phyloP scores from a whole-genome alignment of 1,140 invertebrate species.

The Drosophila pseudoananassae region DNA sequence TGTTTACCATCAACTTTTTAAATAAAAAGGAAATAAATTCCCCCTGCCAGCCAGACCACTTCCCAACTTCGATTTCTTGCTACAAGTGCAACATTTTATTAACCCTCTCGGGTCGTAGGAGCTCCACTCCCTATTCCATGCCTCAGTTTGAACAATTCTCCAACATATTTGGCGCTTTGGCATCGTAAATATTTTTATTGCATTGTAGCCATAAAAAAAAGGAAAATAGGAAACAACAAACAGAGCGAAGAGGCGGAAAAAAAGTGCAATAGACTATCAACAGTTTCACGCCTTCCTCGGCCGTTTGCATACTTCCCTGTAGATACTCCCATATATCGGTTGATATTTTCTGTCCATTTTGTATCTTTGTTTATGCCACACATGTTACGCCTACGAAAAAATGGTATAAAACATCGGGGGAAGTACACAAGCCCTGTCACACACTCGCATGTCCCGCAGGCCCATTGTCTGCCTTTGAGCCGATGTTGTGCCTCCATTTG shows the following conservation, averaged over 20 bases:
- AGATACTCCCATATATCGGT: constrained; percentile 21
- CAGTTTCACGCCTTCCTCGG: constrained; percentile 54
- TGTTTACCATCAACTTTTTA: constrained; percentile 13
- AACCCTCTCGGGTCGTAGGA: constrained; percentile 22
- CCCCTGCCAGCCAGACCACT: background rate
- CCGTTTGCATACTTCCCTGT: constrained; percentile 5
- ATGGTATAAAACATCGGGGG: constrained; percentile 37
- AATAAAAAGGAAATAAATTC: constrained; percentile 25
- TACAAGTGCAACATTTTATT: constrained; percentile 52
- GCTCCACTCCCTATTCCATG: constrained; percentile 1
- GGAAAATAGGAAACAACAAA: constrained; percentile 25
- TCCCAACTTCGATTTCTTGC: constrained; percentile 33
- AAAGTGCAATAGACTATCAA: constrained; percentile 57
- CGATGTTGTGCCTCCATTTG: constrained; percentile 38
- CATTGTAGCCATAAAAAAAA: constrained; percentile 40
- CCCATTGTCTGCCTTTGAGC: constrained; percentile 39
- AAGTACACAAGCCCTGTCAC: constrained; percentile 17
- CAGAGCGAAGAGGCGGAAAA: constrained; percentile 16
- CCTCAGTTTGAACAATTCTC: constrained; percentile 17
- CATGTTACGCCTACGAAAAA: constrained; percentile 61
- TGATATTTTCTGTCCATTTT: constrained; percentile 44
- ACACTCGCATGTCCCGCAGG: constrained; percentile 32
- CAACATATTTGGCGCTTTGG: constrained; percentile 55
- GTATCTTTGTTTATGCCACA: constrained; percentile 60
- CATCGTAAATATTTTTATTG: constrained; percentile 63